A percentile compares a stretch with the other conserved stretches of the same genome.
Conservation (phyloP, 2,888 invertebrate species). For the Drosophila sordidapex region DNA sequence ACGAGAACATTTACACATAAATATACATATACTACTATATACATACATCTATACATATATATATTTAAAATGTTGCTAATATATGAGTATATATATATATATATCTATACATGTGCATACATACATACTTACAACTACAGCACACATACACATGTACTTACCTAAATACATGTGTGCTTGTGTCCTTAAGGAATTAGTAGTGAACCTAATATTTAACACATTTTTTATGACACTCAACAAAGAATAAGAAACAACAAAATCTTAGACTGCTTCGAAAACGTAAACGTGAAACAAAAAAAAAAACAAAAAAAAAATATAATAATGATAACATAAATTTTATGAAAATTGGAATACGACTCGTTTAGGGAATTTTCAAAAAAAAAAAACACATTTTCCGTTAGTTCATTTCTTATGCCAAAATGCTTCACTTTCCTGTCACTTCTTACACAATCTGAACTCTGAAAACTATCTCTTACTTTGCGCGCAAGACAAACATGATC, state of each 20-base stretch:
- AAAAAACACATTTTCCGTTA: slow-evolving; percentile 29
- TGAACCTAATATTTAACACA: slow-evolving; percentile 58
- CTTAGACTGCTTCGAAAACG: slow-evolving; percentile 82
- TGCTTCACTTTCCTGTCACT: slow-evolving; percentile 17
- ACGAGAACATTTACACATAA: slow-evolving; percentile 74
- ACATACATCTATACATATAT: slow-evolving; percentile 30
- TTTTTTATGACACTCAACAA: slow-evolving; percentile 66
- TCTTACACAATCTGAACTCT: background rate
- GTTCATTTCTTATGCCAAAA: slow-evolving; percentile 17
- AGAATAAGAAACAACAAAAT: slow-evolving; percentile 73
- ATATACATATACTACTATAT: slow-evolving; percentile 47
- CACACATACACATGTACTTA: slow-evolving; percentile 11
- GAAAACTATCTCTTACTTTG: slow-evolving; percentile 36
- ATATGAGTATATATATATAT: slow-evolving; percentile 29
- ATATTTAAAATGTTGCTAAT: slow-evolving; percentile 59
- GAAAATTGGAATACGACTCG: slow-evolving; percentile 80
- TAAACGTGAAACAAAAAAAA: slow-evolving; percentile 65
- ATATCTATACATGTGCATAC: slow-evolving; percentile 40
- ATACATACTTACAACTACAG: slow-evolving; percentile 18
- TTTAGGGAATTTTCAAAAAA: slow-evolving; percentile 83
- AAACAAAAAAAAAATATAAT: slow-evolving; percentile 31
- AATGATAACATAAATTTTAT: slow-evolving; percentile 30
- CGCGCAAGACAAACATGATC: slow-evolving; percentile 57
- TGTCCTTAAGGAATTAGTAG: slow-evolving; percentile 47
- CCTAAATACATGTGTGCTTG: slow-evolving; percentile 29